A percentile compares a stretch with the other conserved stretches of the same genome.
Evolutionary conservation across 2,797 vertebrate species (phyloP).

Genomic region (Bufotes viridis): DNA sequence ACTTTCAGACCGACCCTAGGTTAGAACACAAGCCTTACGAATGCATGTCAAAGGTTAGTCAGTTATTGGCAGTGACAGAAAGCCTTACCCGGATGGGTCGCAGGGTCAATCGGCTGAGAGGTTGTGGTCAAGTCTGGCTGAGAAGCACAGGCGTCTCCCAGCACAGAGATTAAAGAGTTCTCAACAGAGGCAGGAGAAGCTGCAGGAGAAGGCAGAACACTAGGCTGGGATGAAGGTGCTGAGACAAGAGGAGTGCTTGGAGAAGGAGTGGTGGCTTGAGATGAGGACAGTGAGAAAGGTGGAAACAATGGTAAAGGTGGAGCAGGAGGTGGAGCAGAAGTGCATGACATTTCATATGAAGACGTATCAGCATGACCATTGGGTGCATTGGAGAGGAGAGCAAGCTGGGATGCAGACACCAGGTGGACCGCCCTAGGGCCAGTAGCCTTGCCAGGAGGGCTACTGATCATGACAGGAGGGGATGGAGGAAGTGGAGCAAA

Average conservation of each 20-base stretch:
- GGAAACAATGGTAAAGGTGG: conserved; percentile 75
- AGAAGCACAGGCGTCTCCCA: conserved; percentile 85
- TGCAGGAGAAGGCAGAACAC: conserved; percentile 98
- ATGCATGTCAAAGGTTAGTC: conserved; percentile 69
- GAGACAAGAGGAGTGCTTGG: conserved; percentile 81
- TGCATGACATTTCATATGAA: conserved; percentile 75
- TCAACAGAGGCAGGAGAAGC: conserved; percentile 88
- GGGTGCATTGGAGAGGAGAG: conserved; percentile 82
- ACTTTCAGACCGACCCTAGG: conserved; percentile 15
- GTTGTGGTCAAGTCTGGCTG: conserved; percentile 83
- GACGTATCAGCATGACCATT: conserved; percentile 83
- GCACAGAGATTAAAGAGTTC: conserved; percentile 88
- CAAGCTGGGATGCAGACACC: conserved; percentile 81
- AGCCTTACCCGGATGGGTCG: conserved; percentile 92
- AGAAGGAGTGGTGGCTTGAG: conserved; percentile 75
- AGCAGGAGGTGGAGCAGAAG: conserved; percentile 73
- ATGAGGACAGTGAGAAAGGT: conserved; percentile 71
- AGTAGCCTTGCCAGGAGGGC: conserved; percentile 90
- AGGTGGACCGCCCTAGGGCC: conserved; percentile 90
- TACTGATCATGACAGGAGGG: conserved; percentile 97
- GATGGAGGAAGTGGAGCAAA: conserved; percentile 93
- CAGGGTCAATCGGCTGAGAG: conserved; percentile 85
- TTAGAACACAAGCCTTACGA: conserved; percentile 52
- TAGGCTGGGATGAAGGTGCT: conserved; percentile 93
- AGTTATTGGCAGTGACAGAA: conserved; percentile 77